Conservation (phyloP, 2,113 vertebrate genomes). For the Donacobius atricapilla region DNA sequence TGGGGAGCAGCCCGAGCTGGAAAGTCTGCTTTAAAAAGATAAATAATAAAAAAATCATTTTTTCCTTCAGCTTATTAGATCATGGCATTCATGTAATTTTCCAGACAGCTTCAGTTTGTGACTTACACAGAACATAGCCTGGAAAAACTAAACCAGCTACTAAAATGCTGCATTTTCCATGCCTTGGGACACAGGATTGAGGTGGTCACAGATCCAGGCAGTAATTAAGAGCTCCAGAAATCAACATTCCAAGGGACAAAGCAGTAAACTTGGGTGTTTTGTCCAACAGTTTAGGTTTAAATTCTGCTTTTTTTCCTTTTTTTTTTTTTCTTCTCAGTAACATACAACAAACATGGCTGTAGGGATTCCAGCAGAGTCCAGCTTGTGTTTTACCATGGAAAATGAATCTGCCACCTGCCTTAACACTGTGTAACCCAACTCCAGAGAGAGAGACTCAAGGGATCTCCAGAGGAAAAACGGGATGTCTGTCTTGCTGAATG, state of each 20-base stretch:
- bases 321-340: neutral
- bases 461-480: neutral
- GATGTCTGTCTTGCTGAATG: neutral
- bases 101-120: neutral
- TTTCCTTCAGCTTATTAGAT: constrained; percentile 10
- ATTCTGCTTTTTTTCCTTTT: neutral
- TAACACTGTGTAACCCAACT: neutral
- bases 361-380: neutral
- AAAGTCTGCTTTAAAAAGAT: neutral
- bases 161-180: neutral
- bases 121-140: neutral
- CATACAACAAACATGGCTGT: neutral
- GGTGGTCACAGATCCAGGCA: neutral
- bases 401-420: neutral
- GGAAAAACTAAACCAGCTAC: neutral
- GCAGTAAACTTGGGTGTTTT: neutral
- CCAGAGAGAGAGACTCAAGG: neutral
- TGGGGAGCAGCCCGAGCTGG: neutral
- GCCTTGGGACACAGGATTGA: neutral
- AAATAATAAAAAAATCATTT: neutral
- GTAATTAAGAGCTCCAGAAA: neutral
- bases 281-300: neutral
- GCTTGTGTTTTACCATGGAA: neutral
- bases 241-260: neutral
- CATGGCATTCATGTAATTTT: neutral